Percentiles rank a stretch among this genome's conserved stretches.
Evolutionary conservation across 2,113 vertebrate genomes (phyloP).

Genomic region (Lamprotornis superbus): DNA sequence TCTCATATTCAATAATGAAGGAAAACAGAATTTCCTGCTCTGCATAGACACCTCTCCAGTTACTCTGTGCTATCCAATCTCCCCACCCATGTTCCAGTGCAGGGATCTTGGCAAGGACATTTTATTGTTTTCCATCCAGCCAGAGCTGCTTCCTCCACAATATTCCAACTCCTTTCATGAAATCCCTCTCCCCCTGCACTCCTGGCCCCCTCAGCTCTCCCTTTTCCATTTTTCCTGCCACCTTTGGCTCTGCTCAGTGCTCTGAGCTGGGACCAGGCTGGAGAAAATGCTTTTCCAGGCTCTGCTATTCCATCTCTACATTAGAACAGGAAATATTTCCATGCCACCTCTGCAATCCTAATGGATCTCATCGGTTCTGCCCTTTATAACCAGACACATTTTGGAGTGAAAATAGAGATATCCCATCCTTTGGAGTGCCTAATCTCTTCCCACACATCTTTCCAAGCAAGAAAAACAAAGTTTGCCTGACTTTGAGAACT

Average conservation of each 20-base stretch:
- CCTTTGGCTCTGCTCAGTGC: not conserved
- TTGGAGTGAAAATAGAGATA: not conserved
- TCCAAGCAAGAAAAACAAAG: not conserved
- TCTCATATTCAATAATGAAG: not conserved
- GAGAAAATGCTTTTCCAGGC: not conserved
- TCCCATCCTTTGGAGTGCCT: not conserved
- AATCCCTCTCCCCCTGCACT: not conserved
- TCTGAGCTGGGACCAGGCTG: not conserved
- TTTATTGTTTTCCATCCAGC: not conserved
- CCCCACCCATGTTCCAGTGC: not conserved
- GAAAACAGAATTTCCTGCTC: not conserved
- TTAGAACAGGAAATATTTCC: not conserved
- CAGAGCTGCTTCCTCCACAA: not conserved
- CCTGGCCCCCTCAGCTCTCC: not conserved
- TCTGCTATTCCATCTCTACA: not conserved
- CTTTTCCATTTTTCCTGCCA: not conserved
- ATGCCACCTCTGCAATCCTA: not conserved
- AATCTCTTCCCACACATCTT: not conserved
- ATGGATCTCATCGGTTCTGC: not conserved
- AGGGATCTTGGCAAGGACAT: not conserved
- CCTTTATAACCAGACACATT: not conserved
- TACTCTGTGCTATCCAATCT: not conserved
- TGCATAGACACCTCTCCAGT: not conserved
- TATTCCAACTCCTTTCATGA: not conserved
- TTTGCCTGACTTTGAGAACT: constrained; percentile 60